Conservation (phyloP, 2,797 vertebrate species). For the Melopsittacus undulatus region DNA sequence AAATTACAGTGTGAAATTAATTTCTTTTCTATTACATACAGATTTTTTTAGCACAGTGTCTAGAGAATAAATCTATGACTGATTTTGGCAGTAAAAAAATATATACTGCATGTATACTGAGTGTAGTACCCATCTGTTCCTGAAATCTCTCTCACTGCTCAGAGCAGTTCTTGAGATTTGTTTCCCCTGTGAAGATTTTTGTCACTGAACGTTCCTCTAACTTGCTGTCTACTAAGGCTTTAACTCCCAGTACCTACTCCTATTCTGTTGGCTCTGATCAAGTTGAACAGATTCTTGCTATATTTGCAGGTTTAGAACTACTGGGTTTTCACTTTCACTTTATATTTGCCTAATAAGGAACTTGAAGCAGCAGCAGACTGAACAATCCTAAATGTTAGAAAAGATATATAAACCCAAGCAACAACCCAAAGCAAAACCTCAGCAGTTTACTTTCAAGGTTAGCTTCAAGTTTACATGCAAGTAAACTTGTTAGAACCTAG, state of each 20-base stretch:
- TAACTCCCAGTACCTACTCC: neutral
- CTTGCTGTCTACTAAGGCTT: neutral
- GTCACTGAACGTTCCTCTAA: neutral
- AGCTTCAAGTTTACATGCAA: conserved; percentile 34
- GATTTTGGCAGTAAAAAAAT: conserved; percentile 15
- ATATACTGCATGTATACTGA: neutral
- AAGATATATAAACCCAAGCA: neutral
- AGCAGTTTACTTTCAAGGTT: conserved; percentile 65
- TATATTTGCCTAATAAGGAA: conserved; percentile 46
- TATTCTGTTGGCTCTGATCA: neutral
- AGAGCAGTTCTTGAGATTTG: neutral
- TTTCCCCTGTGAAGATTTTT: neutral
- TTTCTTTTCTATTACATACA: neutral
- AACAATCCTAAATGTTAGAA: conserved; percentile 54
- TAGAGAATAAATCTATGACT: neutral
- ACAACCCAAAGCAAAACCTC: conserved; percentile 54
- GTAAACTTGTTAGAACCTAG: conserved; percentile 61
- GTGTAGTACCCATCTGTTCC: conserved; percentile 6
- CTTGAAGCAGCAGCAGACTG: conserved; percentile 53
- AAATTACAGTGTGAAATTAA: neutral
- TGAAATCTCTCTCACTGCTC: neutral
- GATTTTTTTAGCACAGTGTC: neutral
- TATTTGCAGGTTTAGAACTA: neutral
- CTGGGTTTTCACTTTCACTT: conserved; percentile 7
- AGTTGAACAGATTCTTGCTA: neutral